phyloP scores from a whole-genome alignment of 2,797 vertebrate genomes.

The Tachyglossus aculeatus region DNA sequence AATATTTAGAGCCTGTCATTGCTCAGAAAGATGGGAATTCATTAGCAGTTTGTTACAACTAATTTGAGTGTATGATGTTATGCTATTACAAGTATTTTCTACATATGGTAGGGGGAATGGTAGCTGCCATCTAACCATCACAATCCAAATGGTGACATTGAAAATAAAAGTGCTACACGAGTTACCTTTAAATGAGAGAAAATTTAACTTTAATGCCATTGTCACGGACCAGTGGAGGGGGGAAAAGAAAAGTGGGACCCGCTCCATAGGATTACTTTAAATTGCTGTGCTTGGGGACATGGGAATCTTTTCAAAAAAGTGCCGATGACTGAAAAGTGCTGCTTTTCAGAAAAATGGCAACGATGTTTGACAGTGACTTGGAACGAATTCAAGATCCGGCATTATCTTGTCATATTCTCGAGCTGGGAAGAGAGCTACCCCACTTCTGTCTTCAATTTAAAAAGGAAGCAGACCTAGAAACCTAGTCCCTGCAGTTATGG shows the following conservation, averaged over 20 bases:
- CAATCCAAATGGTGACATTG: constrained; percentile 36
- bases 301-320: neutral
- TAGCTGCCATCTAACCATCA: constrained; percentile 5
- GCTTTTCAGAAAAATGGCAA: neutral
- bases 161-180: constrained; percentile 19
- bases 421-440: too few relatives aligned
- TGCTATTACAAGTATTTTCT: constrained; percentile 53
- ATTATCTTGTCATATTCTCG: neutral
- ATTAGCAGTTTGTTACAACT: constrained; percentile 53
- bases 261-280: neutral
- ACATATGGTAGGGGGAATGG: constrained; percentile 9
- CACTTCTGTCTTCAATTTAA: neutral
- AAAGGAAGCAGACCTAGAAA: neutral
- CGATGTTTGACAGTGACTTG: neutral
- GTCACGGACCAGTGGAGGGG: neutral
- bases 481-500: neutral
- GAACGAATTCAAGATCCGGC: neutral
- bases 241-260: neutral
- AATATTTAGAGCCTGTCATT: constrained; percentile 24
- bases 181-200: neutral
- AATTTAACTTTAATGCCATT: constrained; percentile 1
- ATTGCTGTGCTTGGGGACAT: neutral
- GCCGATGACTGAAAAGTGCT: neutral
- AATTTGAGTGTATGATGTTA: too few relatives aligned
- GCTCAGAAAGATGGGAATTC: constrained; percentile 47